phyloP scores from a whole-genome alignment of 64 coral and sea anemone genomes.

The Actinia equina region DNA sequence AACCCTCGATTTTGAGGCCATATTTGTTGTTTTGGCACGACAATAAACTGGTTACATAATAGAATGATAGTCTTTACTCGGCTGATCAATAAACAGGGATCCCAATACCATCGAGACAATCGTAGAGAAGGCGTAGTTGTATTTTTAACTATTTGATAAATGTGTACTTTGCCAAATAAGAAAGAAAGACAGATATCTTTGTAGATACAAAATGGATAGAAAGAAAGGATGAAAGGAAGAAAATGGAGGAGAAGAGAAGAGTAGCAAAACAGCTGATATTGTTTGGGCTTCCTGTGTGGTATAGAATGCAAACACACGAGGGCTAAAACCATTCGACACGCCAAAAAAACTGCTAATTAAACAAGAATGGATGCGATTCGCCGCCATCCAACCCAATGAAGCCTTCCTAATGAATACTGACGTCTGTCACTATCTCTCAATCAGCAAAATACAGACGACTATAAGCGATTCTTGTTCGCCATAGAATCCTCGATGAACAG shows the following conservation, averaged over 20 bases:
- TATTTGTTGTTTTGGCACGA: not conserved
- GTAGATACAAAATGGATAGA: too few relatives aligned
- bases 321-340: not conserved
- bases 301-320: not conserved
- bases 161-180: too few relatives aligned
- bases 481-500: not conserved
- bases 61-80: not conserved
- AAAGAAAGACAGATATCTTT: too few relatives aligned
- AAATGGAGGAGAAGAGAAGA: not conserved
- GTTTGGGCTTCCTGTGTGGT: slow-evolving; percentile 16
- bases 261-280: not conserved
- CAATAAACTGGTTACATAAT: not conserved
- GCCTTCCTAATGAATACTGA: not conserved
- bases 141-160: too few relatives aligned
- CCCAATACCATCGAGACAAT: not conserved
- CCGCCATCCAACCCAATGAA: slow-evolving; percentile 10
- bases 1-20: slow-evolving; percentile 14
- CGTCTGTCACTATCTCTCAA: slow-evolving; percentile 7
- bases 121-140: too few relatives aligned
- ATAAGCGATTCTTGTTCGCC: not conserved
- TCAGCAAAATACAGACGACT: not conserved
- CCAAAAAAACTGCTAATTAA: slow-evolving; percentile 4
- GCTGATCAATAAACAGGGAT: not conserved
- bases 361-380: slow-evolving; percentile 10
- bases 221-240: too few relatives aligned